phyloP scores from a whole-genome alignment of 2,113 vertebrate genomes.

The Elephas maximus region DNA sequence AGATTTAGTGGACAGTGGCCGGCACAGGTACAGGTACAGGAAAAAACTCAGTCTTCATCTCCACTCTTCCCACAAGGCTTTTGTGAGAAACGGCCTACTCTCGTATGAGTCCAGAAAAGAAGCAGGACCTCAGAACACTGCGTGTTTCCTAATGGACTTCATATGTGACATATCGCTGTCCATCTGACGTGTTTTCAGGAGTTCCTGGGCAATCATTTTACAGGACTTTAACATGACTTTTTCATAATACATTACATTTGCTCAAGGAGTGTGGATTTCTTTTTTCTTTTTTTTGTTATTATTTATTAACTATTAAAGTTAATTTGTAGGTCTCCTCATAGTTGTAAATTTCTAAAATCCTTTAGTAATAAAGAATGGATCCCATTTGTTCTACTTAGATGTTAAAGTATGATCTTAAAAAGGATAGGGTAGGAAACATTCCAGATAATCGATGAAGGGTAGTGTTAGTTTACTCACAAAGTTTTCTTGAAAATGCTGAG shows the following conservation, averaged over 20 bases:
- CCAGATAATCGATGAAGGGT: not conserved
- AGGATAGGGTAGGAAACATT: not conserved
- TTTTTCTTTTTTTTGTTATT: not conserved
- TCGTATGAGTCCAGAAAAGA: not conserved
- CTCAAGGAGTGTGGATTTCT: not conserved
- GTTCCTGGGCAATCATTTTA: not conserved
- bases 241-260: not conserved
- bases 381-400: slow-evolving; percentile 52
- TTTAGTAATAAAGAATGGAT: slow-evolving; percentile 43
- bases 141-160: not conserved
- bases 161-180: rapidly evolving
- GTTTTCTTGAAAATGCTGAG: slow-evolving; percentile 56
- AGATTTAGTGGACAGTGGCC: not conserved
- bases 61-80: not conserved
- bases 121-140: not conserved
- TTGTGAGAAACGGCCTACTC: not conserved
- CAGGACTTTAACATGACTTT: not conserved
- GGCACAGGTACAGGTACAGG: not conserved
- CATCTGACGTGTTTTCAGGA: not conserved
- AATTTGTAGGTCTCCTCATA: not conserved
- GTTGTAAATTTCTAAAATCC: not conserved
- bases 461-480: slow-evolving; percentile 31
- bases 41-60: not conserved
- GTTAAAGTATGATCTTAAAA: slow-evolving; percentile 17
- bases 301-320: not conserved